These are phyloP conservation scores for Hermetia illucens DNA, from an alignment of 1,140 invertebrate species.

Conservation along the genomic window DNA sequence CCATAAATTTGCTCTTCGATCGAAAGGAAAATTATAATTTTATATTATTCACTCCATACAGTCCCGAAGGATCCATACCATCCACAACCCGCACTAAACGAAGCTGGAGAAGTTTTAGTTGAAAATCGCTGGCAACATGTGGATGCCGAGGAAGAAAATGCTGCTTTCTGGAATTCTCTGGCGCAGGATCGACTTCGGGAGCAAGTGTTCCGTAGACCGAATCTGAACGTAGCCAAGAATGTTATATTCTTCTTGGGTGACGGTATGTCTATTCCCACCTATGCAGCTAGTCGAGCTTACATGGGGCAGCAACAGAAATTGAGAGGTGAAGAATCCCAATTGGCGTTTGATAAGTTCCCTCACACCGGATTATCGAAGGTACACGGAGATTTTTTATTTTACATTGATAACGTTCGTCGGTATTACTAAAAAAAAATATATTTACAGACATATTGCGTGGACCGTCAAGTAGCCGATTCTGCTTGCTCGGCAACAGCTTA, in stretches of 20 bases:
- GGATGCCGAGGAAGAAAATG: too few species aligned
- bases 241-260: slow-evolving; percentile 64
- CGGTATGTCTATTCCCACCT: slow-evolving; percentile 60
- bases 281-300: slow-evolving; percentile 54
- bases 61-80: too few species aligned
- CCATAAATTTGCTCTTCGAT: too few species aligned
- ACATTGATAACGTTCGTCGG: background rate
- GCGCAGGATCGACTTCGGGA: slow-evolving; percentile 16
- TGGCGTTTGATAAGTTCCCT: slow-evolving; percentile 65
- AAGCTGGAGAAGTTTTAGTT: too few species aligned
- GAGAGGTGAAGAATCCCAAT: slow-evolving; percentile 46
- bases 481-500: slow-evolving; percentile 57
- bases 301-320: slow-evolving; percentile 43
- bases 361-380: slow-evolving; percentile 58
- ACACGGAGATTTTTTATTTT: slow-evolving; percentile 7
- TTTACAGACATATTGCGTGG: slow-evolving; percentile 43
- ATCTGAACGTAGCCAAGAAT: slow-evolving; percentile 45
- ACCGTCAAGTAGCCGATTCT: slow-evolving; percentile 67
- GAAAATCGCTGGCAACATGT: too few species aligned
- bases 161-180: too few species aligned
- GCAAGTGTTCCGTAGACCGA: slow-evolving; percentile 13
- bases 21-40: too few species aligned
- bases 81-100: too few species aligned
- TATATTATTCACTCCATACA: too few species aligned
- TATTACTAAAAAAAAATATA: background rate